Conservation (phyloP, 2,888 invertebrate genomes). For the Meliscaeva auricollis region DNA sequence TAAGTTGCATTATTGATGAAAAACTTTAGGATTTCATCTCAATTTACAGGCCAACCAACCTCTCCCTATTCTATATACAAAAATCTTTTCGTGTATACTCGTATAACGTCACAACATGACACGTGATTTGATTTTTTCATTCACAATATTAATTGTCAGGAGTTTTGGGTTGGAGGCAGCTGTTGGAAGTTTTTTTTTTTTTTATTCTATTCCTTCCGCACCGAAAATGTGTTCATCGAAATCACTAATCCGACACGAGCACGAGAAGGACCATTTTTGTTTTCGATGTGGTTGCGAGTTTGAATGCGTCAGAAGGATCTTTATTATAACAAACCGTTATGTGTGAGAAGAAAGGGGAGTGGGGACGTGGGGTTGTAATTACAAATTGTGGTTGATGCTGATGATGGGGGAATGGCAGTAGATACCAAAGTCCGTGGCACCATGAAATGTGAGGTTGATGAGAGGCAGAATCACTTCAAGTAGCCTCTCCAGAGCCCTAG, state of each 20-base stretch:
- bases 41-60: background rate
- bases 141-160: constrained; percentile 65
- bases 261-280: constrained; percentile 27
- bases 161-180: constrained; percentile 10
- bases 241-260: constrained; percentile 43
- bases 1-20: constrained; percentile 51
- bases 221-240: constrained; percentile 56
- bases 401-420: background rate
- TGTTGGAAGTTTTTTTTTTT: no score
- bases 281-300: constrained; percentile 32
- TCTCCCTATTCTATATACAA: background rate
- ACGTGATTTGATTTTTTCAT: constrained; percentile 70
- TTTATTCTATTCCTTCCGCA: no score
- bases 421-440: background rate
- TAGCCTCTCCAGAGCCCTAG: constrained; percentile 7
- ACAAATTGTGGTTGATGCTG: constrained; percentile 38
- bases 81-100: background rate
- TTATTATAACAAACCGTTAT: background rate
- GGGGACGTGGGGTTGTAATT: constrained; percentile 38
- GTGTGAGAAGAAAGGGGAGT: background rate
- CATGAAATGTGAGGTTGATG: constrained; percentile 45
- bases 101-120: constrained; percentile 54
- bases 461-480: constrained; percentile 39
- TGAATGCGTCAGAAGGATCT: constrained; percentile 4
- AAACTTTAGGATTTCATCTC: constrained; percentile 35